phyloP scores from a whole-genome alignment of 1,140 invertebrate species.

The Maconellicoccus hirsutus region DNA sequence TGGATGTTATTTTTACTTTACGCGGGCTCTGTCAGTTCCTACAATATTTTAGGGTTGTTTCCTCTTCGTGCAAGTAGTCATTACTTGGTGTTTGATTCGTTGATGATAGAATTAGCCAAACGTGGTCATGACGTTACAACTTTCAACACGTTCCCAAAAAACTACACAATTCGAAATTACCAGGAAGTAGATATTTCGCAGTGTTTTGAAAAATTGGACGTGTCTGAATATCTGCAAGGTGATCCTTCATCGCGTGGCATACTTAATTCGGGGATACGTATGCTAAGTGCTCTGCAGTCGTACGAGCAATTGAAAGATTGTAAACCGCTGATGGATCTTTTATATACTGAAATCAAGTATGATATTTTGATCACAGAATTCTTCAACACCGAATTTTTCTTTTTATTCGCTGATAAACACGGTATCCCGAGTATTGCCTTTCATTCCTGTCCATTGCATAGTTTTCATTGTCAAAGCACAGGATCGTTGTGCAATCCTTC shows the following conservation, averaged over 20 bases:
- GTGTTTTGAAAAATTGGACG: background rate
- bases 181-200: conserved; percentile 35
- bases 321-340: background rate
- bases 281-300: background rate
- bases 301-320: background rate
- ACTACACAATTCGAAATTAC: conserved; percentile 39
- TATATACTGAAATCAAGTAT: conserved; percentile 24
- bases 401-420: conserved; percentile 32
- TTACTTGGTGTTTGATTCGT: conserved; percentile 33
- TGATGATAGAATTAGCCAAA: conserved; percentile 31
- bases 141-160: conserved; percentile 37
- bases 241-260: background rate
- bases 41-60: conserved; percentile 32
- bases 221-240: background rate
- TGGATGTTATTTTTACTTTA: background rate
- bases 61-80: conserved; percentile 34
- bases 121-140: conserved; percentile 33
- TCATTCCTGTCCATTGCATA: conserved; percentile 42
- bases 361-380: conserved; percentile 33
- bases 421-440: conserved; percentile 43
- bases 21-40: background rate
- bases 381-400: conserved; percentile 29
- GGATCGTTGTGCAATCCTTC: conserved; percentile 25
- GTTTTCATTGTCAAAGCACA: conserved; percentile 42
- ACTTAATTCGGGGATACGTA: too few relatives aligned